A percentile compares a stretch with the other conserved stretches of the same genome.
phyloP scores from a whole-genome alignment of 2,888 invertebrate genomes.

The Galeopsomyia nigrocyanea region DNA sequence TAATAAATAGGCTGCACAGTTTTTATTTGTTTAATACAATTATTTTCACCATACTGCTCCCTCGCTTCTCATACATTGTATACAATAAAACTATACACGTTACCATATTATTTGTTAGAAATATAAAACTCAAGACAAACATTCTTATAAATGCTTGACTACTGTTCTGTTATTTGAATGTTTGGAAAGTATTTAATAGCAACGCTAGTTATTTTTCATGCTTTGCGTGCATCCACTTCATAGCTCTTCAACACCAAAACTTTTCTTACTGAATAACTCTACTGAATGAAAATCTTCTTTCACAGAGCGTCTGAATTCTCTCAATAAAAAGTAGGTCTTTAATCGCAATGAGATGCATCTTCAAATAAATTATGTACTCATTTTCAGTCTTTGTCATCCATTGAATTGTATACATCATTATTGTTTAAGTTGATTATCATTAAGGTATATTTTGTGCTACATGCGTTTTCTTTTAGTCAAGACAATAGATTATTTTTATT shows the following conservation, averaged over 20 bases:
- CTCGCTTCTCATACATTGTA: conserved; percentile 10
- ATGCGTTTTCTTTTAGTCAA: conserved; percentile 33
- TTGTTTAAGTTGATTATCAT: conserved; percentile 29
- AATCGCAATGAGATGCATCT: neutral
- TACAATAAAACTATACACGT: neutral
- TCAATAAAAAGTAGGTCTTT: neutral
- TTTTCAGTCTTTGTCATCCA: conserved; percentile 14
- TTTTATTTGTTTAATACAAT: conserved; percentile 43
- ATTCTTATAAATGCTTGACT: too few species aligned
- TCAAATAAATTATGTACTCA: neutral
- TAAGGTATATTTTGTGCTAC: conserved; percentile 32
- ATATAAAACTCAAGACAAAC: too few species aligned
- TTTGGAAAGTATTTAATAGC: neutral
- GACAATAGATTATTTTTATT: conserved; percentile 31
- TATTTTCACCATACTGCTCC: conserved; percentile 26
- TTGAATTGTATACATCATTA: conserved; percentile 23
- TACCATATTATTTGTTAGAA: neutral
- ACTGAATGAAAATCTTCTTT: conserved; percentile 28
- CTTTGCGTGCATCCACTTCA: conserved; percentile 28
- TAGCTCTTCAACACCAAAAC: conserved; percentile 32
- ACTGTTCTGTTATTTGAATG: too few species aligned
- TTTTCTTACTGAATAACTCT: conserved; percentile 47
- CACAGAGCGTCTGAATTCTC: neutral
- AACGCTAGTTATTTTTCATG: conserved; percentile 29
- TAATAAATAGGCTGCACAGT: conserved; percentile 47